phyloP scores from a whole-genome alignment of 2,797 vertebrate species.

The Acrossocheilus wenchowensis region DNA sequence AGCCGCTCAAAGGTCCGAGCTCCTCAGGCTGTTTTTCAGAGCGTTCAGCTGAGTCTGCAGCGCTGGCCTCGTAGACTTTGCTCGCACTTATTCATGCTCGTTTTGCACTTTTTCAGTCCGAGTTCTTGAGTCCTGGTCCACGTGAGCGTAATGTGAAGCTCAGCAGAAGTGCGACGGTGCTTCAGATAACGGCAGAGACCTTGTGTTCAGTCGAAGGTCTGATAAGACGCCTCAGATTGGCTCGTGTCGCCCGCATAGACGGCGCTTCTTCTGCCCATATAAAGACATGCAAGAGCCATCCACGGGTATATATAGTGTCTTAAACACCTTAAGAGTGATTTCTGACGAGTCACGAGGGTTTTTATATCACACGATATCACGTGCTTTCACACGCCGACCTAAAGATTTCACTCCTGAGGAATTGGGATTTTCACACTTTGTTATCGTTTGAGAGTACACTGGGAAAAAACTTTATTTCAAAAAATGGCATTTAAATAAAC shows the following conservation, averaged over 20 bases:
- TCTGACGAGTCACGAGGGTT: slow-evolving; percentile 39
- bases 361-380: neutral
- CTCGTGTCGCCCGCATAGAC: slow-evolving; percentile 58
- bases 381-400: neutral
- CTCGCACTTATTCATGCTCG: slow-evolving; percentile 45
- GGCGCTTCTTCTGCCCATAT: slow-evolving; percentile 66
- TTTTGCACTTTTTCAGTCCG: slow-evolving; percentile 34
- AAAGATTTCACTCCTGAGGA: neutral
- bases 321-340: neutral
- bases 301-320: slow-evolving; percentile 70
- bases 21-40: slow-evolving; percentile 29
- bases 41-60: slow-evolving; percentile 47
- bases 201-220: slow-evolving; percentile 55
- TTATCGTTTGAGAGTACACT: neutral
- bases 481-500: neutral
- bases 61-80: slow-evolving; percentile 55
- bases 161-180: slow-evolving; percentile 46
- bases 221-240: slow-evolving; percentile 69
- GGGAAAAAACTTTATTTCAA: too few species aligned
- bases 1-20: slow-evolving; percentile 66
- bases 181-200: slow-evolving; percentile 2
- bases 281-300: slow-evolving; percentile 65
- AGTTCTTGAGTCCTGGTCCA: slow-evolving; percentile 31
- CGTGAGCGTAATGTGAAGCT: slow-evolving; percentile 55
- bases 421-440: neutral